Conservation (phyloP, 2,888 invertebrate genomes). For the Spodoptera picta region DNA sequence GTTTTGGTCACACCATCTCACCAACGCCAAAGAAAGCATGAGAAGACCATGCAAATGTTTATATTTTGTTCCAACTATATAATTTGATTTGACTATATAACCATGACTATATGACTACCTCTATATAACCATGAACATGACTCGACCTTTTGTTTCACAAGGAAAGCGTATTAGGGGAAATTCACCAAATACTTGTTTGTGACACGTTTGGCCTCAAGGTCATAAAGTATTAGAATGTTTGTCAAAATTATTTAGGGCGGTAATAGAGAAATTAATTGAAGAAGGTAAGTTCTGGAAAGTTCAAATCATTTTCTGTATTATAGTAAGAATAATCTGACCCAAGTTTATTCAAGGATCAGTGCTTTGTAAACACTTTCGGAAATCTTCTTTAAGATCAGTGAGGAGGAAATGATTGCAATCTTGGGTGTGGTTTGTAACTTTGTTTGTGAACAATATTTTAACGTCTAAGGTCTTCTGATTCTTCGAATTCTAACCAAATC, state of each 20-base stretch:
- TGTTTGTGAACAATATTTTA: neutral
- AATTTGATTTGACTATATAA: no score
- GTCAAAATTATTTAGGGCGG: neutral
- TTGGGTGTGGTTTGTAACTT: neutral
- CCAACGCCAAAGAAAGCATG: no score
- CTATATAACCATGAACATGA: constrained; percentile 9
- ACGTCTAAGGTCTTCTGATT: neutral
- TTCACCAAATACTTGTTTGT: constrained; percentile 6
- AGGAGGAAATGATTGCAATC: constrained; percentile 13
- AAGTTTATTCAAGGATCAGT: neutral
- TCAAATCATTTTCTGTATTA: neutral
- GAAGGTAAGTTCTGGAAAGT: neutral
- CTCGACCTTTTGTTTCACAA: constrained; percentile 34
- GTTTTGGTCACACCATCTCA: no score
- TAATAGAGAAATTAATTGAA: constrained; percentile 5
- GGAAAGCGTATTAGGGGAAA: constrained; percentile 35
- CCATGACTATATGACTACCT: no score
- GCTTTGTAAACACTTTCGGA: constrained; percentile 7
- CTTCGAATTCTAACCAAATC: no score
- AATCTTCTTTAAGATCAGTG: constrained; percentile 1
- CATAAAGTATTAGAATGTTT: neutral
- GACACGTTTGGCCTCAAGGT: neutral
- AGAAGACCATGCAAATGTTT: no score
- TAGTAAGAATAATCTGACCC: neutral
- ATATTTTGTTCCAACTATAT: no score